Conservation (phyloP, 2,113 vertebrate genomes). For the Gymnorhina tibicen region DNA sequence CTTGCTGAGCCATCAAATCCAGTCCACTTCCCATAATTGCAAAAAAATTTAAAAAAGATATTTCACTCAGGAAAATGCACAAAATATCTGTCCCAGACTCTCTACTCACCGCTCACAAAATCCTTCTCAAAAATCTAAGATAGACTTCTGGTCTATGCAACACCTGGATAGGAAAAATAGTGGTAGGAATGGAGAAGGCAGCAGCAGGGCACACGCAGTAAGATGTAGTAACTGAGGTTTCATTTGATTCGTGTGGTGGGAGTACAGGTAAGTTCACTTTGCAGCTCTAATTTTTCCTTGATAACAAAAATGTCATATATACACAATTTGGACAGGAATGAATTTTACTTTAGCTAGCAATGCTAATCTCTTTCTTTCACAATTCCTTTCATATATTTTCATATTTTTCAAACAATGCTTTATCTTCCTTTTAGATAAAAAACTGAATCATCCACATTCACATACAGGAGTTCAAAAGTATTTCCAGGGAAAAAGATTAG, state of each 20-base stretch:
- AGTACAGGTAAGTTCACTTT: background rate
- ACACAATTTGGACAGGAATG: background rate
- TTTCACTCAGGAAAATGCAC: background rate
- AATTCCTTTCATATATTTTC: background rate
- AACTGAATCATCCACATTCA: background rate
- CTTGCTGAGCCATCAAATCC: background rate
- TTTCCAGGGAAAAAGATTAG: background rate
- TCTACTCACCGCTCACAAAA: background rate
- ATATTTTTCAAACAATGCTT: background rate
- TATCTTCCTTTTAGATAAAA: background rate
- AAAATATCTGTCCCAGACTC: background rate
- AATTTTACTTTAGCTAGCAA: background rate
- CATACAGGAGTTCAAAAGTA: background rate
- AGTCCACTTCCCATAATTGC: background rate
- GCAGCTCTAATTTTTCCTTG: background rate
- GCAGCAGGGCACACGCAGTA: background rate
- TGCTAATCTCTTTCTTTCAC: background rate
- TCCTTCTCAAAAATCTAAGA: background rate
- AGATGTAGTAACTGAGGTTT: rapidly evolving
- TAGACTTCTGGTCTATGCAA: background rate
- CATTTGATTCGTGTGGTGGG: background rate
- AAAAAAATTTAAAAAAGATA: background rate
- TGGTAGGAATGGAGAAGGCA: background rate
- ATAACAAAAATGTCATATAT: background rate
- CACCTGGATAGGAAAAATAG: background rate